These are phyloP conservation scores for Diprion similis DNA, from an alignment of 1,140 invertebrate genomes.

Conservation along the genomic window DNA sequence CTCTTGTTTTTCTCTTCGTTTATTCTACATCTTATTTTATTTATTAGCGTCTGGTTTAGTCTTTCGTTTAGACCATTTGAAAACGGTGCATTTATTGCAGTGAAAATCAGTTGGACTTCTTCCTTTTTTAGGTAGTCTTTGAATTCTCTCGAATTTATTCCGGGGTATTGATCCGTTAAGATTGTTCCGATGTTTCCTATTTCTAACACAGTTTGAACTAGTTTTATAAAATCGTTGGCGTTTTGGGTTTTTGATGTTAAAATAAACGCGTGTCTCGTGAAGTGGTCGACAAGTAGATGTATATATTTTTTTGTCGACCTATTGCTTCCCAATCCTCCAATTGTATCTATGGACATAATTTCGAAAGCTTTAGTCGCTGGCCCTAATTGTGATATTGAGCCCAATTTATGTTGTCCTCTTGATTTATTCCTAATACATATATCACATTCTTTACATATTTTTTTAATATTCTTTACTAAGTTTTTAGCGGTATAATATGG, in stretches of 20 bases:
- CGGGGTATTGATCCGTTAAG: constrained; percentile 46
- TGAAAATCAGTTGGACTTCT: constrained; percentile 25
- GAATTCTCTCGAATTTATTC: constrained; percentile 42
- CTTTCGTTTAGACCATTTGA: too few species aligned
- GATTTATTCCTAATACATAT: constrained; percentile 25
- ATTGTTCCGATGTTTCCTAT: constrained; percentile 36
- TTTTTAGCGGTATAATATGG: constrained; percentile 23
- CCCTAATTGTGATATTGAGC: constrained; percentile 25
- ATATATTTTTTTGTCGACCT: constrained; percentile 22
- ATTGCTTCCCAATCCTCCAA: constrained; percentile 23
- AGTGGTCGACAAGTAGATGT: constrained; percentile 27
- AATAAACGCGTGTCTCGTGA: constrained; percentile 43
- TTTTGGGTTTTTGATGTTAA: constrained; percentile 42
- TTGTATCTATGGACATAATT: constrained; percentile 22
- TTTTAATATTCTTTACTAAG: constrained; percentile 12
- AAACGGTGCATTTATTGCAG: constrained; percentile 24
- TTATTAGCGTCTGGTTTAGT: not conserved
- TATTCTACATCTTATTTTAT: constrained; percentile 14
- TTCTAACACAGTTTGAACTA: constrained; percentile 25
- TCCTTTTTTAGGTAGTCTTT: constrained; percentile 26
- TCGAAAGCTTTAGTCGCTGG: constrained; percentile 16
- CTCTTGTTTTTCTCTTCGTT: constrained; percentile 8
- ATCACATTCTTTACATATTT: constrained; percentile 24
- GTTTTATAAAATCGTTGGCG: constrained; percentile 45
- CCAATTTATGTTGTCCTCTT: constrained; percentile 17